phyloP scores from a whole-genome alignment of 1,140 invertebrate species.

The Lordiphosa mommai region DNA sequence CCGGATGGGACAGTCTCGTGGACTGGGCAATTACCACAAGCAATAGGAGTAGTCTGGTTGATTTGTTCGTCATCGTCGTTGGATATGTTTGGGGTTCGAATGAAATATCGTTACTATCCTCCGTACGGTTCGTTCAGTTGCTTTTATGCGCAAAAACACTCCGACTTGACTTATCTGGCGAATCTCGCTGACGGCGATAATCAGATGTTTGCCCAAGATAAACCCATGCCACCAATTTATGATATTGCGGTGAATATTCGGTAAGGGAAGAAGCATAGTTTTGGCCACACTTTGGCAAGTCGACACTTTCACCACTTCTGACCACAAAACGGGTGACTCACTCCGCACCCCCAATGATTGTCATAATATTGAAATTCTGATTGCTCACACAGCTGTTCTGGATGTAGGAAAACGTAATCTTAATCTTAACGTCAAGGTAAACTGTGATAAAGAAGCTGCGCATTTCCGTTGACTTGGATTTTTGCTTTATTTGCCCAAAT shows the following conservation, averaged over 20 bases:
- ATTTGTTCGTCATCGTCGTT: constrained; percentile 67
- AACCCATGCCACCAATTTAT: constrained; percentile 58
- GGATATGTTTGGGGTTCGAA: constrained; percentile 55
- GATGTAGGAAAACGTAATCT: constrained; percentile 30
- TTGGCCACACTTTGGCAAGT: too few species aligned
- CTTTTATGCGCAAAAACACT: constrained; percentile 49
- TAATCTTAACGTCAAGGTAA: constrained; percentile 47
- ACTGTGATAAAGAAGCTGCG: constrained; percentile 51
- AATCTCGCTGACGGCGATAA: constrained; percentile 52
- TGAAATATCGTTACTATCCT: constrained; percentile 65
- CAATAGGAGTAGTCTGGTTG: constrained; percentile 56
- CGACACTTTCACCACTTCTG: too few species aligned
- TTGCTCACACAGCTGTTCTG: not conserved
- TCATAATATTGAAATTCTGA: constrained; percentile 12
- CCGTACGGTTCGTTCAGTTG: not conserved
- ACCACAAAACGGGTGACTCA: constrained; percentile 10
- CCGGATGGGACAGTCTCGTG: not conserved
- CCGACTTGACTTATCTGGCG: constrained; percentile 14
- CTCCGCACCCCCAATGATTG: not conserved
- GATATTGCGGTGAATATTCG: constrained; percentile 50
- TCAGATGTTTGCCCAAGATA: constrained; percentile 60
- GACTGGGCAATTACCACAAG: constrained; percentile 58
- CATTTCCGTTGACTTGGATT: constrained; percentile 63
- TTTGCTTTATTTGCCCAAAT: constrained; percentile 59
- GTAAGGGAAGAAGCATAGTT: too few species aligned